Percentiles rank a stretch among this genome's conserved stretches.
Evolutionary conservation across 2,113 vertebrate genomes (phyloP).

Genomic region (Poeciliopsis prolifica): DNA sequence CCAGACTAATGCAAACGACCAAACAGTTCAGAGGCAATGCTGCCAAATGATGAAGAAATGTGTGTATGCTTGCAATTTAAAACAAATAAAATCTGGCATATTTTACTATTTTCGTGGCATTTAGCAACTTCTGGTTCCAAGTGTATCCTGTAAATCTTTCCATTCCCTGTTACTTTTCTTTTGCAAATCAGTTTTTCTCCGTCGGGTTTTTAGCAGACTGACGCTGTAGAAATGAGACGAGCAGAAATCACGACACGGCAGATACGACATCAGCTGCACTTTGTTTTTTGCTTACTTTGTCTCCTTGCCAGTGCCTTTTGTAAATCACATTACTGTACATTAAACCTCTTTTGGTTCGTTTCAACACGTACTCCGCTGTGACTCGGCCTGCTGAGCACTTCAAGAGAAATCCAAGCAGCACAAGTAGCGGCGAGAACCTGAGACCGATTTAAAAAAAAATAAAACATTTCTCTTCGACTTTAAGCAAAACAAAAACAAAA

Average conservation of each 20-base stretch:
- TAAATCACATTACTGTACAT: conserved; percentile 83
- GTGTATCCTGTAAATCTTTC: too few species aligned
- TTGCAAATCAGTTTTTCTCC: too few species aligned
- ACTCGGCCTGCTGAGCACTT: background rate
- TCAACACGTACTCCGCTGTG: background rate
- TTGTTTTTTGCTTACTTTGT: conserved; percentile 3
- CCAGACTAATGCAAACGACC: too few species aligned
- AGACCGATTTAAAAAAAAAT: background rate
- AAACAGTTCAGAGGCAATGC: too few species aligned
- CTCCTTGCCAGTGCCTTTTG: conserved; percentile 87
- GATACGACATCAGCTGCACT: background rate
- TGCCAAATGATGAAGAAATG: too few species aligned
- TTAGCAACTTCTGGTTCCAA: too few species aligned
- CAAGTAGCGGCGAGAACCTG: background rate
- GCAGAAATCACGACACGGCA: background rate
- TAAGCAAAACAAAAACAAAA: background rate
- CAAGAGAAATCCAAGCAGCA: background rate
- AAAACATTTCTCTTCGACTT: background rate
- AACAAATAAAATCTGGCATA: too few species aligned
- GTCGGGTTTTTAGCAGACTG: too few species aligned
- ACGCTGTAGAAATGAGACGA: too few species aligned
- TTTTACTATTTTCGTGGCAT: too few species aligned
- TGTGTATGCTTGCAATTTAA: too few species aligned
- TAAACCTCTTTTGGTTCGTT: conserved; percentile 54
- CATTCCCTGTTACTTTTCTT: too few species aligned